Base-by-base conservation (phyloP, 2,113 vertebrate genomes). In the Arizona elegans region DNA sequence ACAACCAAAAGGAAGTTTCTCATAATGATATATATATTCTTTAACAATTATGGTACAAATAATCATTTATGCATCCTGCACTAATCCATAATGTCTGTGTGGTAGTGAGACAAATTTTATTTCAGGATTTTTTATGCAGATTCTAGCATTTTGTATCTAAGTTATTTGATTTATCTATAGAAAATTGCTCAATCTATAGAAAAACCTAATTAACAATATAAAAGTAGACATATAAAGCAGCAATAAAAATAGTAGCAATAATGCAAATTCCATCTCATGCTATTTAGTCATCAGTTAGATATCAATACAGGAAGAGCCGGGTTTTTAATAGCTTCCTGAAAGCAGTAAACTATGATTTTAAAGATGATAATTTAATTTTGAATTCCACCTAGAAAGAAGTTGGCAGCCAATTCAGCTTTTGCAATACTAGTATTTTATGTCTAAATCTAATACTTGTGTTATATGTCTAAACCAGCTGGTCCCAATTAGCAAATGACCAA, bases 1-100 rank as follows among this genome's bases (percentile, higher is more conserved):
- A 93, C 52, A 90, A 1, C 26, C 86, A 81, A 70, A 52, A 88
- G 86, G 58, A 59, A 92, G 19, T 70, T 56, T 38, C 62, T 58
- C 59, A 5, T 55, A 91, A 91, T 93, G 90, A 95, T 87, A 94
- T 93, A n/a, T 56, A 12, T 9, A 94, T 91, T 19, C 13, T 55
- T 43, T 50, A 89, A 33, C 50, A 65, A 23, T 89, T 38, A 47
- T 33, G 90, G 91, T 95, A 43, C 87, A 86, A 93, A 90, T 59
- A 62, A 56, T 7, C 19, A 90, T 23, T 50, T 81, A 58, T 13
- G 54, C 17, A 33, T 75, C 53, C 52, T 54, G 55, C 3, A 59
- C 15, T 59, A 23, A 86, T 7, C 47, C 65, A 47, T 47, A 55
- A 58, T 56, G 4, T 62, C 26, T 33, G 2, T 62, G 55, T 47